Percentiles rank a stretch among this genome's conserved stretches.
These are phyloP conservation scores for Drosophila fungiperda DNA, from an alignment of 2,888 invertebrate species.

Conservation along the genomic window DNA sequence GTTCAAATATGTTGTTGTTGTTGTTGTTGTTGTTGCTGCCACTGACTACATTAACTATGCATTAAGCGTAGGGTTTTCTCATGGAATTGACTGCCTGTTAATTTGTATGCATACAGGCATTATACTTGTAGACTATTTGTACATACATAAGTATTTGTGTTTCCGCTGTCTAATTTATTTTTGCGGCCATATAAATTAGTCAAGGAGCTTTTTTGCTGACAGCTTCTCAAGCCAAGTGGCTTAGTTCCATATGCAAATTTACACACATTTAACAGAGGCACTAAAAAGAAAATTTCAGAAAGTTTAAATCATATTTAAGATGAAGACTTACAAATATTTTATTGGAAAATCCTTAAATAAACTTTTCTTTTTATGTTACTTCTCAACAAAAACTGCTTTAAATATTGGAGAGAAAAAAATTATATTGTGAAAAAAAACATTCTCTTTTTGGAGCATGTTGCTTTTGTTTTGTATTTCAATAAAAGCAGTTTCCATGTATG, in stretches of 20 bases:
- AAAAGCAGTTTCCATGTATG: neutral
- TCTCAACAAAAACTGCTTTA: neutral
- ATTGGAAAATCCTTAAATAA: neutral
- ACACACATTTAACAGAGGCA: neutral
- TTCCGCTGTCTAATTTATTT: slow-evolving; percentile 16
- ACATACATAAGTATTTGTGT: slow-evolving; percentile 6
- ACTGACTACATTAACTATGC: slow-evolving; percentile 72
- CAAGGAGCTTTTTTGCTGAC: slow-evolving; percentile 25
- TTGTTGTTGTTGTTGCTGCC: slow-evolving; percentile 32
- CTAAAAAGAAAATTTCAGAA: neutral
- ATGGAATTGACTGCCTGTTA: slow-evolving; percentile 37
- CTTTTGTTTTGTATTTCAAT: neutral
- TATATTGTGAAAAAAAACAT: neutral
- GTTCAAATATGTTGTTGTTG: slow-evolving; percentile 29
- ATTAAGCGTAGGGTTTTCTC: slow-evolving; percentile 60
- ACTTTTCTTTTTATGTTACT: neutral
- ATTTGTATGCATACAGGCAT: slow-evolving; percentile 48
- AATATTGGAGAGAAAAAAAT: neutral
- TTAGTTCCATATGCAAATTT: neutral
- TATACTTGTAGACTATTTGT: slow-evolving; percentile 6
- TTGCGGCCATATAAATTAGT: slow-evolving; percentile 48
- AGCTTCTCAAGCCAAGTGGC: slow-evolving; percentile 33
- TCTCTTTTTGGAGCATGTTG: too few relatives aligned
- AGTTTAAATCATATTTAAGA: neutral
- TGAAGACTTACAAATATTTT: neutral